Base-by-base conservation (phyloP, 2,113 vertebrate species). In the Piaya cayana region DNA sequence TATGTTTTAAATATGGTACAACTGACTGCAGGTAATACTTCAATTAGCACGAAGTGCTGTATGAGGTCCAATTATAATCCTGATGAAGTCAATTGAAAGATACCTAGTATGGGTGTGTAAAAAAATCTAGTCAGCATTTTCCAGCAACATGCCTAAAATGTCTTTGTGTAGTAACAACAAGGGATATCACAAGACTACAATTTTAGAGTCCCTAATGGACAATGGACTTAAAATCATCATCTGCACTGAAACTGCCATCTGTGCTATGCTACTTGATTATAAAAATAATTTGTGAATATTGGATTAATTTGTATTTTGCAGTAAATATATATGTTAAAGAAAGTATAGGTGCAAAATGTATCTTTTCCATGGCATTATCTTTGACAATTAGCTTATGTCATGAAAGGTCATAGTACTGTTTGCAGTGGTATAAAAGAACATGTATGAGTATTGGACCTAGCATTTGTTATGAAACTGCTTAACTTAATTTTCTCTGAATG, bases 401-500 rank as follows among this genome's bases (percentile, higher is more conserved):
- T 47, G n/a, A 21, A 75, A 60, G 32, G n/a, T 39, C 32, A 47
- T 5, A 58, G 29, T 68, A 60, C 15, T 55, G 5, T 30, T 26
- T 84, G 43, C 84, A 86, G 68, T 5, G 1, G 2, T 47, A 32
- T 34, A 65, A 93, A 60, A 87, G 23, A 90, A 25, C 11, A 74
- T 11, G 68, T 50, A n/a, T 32, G 11, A 74, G 1, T 21, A 29
- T 42, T 32, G 15, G 29, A 62, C 5, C 43, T 30, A 43, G 14
- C 5, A 59, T 79, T 81, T 72, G 12, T 68, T 82, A 2, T 59
- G 23, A 82, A 55, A 6, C 69, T 70, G 3, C 12, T 86, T 90
- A 43, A 23, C 25, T 86, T 86, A 37, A 76, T 82, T 95, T 94
- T 88, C 30, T 91, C 17, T 92, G 55, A 96, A 70, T 75, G 9